These are phyloP conservation scores for Venustaconcha ellipsiformis DNA, from an alignment of 1,140 invertebrate genomes.

Conservation along the genomic window DNA sequence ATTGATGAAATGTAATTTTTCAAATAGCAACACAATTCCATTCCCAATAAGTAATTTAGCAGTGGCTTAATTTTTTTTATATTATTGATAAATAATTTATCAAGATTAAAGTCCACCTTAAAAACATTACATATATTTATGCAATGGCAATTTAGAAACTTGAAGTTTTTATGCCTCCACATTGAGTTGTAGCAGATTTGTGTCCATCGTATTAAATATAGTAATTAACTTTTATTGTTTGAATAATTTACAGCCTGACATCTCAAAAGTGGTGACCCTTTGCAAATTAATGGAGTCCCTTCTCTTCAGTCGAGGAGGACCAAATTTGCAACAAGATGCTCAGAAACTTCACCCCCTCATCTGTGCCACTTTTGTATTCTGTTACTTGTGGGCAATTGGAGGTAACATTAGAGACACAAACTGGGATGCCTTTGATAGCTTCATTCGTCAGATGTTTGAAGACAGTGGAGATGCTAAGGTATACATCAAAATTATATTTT, in stretches of 20 bases:
- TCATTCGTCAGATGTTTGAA: slow-evolving; percentile 78
- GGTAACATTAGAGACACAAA: slow-evolving; percentile 82
- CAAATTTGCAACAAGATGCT: slow-evolving; percentile 70
- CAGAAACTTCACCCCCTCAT: slow-evolving; percentile 72
- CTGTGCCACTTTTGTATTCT: slow-evolving; percentile 80
- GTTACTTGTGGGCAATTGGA: slow-evolving; percentile 84
- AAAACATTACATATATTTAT: too few relatives aligned
- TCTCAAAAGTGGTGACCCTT: slow-evolving; percentile 82
- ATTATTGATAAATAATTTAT: too few relatives aligned
- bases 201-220: too few relatives aligned
- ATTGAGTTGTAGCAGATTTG: too few relatives aligned
- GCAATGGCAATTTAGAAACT: too few relatives aligned
- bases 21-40: too few relatives aligned
- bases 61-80: too few relatives aligned
- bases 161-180: too few relatives aligned
- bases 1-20: too few relatives aligned
- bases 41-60: too few relatives aligned
- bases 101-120: too few relatives aligned
- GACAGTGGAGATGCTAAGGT: slow-evolving; percentile 75
- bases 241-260: slow-evolving; percentile 77
- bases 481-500: neutral
- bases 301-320: slow-evolving; percentile 70
- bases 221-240: neutral
- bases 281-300: slow-evolving; percentile 81
- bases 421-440: slow-evolving; percentile 78